Conservation (phyloP, 2,888 invertebrate species). For the Xestia rhomboidea region DNA sequence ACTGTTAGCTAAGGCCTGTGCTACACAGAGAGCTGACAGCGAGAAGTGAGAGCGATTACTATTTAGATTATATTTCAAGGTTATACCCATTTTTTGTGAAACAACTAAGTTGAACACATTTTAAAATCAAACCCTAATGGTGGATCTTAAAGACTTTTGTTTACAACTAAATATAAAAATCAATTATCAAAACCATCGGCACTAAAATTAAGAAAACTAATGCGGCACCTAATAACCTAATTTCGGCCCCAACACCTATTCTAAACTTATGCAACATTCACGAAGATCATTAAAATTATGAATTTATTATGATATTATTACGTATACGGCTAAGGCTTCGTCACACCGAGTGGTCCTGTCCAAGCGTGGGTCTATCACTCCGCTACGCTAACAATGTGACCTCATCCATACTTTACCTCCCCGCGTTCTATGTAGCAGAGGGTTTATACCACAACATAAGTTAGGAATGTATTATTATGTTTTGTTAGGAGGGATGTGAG, state of each 20-base stretch:
- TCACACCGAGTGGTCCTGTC: neutral
- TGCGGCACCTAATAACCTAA: neutral
- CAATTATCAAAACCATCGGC: neutral
- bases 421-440: constrained; percentile 7
- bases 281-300: neutral
- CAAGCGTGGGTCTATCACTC: neutral
- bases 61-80: neutral
- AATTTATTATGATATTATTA: neutral
- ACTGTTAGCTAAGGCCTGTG: neutral
- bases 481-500: constrained; percentile 32
- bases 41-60: neutral
- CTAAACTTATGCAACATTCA: neutral
- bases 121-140: neutral
- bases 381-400: neutral
- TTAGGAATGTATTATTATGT: constrained; percentile 45
- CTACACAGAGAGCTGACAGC: neutral
- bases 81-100: neutral
- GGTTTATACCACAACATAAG: constrained; percentile 11
- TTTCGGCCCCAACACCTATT: neutral
- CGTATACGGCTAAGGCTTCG: neutral
- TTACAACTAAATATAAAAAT: neutral
- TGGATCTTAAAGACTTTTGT: neutral
- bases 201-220: neutral
- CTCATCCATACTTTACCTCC: neutral
- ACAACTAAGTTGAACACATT: neutral